phyloP scores from a whole-genome alignment of 1,140 invertebrate genomes.

The Lutraria rhynchaena region DNA sequence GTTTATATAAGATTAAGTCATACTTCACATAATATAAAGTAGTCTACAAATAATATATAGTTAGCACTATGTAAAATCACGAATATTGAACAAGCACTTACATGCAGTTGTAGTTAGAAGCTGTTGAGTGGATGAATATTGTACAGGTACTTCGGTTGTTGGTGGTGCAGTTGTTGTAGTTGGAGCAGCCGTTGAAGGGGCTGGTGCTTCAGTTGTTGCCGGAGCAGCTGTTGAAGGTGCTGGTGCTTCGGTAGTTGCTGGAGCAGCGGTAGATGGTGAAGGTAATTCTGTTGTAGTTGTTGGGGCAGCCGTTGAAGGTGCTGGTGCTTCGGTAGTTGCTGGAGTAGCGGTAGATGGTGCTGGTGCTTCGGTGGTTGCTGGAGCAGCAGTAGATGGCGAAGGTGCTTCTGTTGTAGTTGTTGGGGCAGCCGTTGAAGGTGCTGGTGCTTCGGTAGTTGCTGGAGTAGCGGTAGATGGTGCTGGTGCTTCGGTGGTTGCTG shows the following conservation, averaged over 20 bases:
- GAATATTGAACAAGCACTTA: neutral
- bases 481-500: slow-evolving; percentile 22
- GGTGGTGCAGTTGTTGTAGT: neutral
- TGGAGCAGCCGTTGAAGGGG: neutral
- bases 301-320: neutral
- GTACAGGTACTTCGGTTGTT: neutral
- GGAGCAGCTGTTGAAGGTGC: neutral
- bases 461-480: no score
- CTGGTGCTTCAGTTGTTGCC: neutral
- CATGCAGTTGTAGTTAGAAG: slow-evolving; percentile 48
- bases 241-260: neutral
- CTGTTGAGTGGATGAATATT: neutral
- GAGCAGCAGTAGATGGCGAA: neutral
- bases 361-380: neutral
- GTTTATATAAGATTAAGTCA: no score
- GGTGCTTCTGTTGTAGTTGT: neutral
- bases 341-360: neutral
- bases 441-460: neutral
- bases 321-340: neutral
- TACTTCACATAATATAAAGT: no score
- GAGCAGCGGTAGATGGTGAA: neutral
- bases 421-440: neutral
- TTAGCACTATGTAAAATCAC: no score
- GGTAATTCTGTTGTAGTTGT: neutral
- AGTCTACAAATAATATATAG: no score